These are phyloP conservation scores for Zelostemma sp. DNA, from an alignment of 1,140 invertebrate genomes.

Conservation along the genomic window DNA sequence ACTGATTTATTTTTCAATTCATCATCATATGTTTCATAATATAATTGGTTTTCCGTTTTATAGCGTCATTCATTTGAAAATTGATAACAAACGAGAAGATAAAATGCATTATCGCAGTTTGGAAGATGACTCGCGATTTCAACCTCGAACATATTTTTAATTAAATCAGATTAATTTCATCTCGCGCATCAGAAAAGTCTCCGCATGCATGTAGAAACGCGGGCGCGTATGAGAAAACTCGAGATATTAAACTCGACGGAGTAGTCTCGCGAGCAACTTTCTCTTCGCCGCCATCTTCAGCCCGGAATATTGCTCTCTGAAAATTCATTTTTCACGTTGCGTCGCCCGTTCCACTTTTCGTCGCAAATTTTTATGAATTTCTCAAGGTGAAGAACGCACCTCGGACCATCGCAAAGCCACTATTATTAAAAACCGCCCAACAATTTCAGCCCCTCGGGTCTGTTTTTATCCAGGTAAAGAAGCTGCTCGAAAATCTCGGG, in stretches of 20 bases:
- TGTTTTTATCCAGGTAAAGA: conserved; percentile 15
- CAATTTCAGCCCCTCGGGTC: conserved; percentile 8
- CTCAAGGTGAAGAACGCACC: conserved; percentile 13
- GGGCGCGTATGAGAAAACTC: conserved; percentile 12
- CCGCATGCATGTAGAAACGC: background rate
- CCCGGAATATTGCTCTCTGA: conserved; percentile 7
- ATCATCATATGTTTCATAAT: too few relatives aligned
- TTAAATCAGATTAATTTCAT: too few relatives aligned
- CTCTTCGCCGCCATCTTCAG: background rate
- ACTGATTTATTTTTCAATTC: too few relatives aligned
- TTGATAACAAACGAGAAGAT: too few relatives aligned
- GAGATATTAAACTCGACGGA: conserved; percentile 10
- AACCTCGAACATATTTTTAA: too few relatives aligned
- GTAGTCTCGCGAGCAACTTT: conserved; percentile 9
- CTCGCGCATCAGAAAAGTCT: too few relatives aligned
- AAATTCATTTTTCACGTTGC: conserved; percentile 17
- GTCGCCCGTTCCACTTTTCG: conserved; percentile 4
- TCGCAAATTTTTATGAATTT: conserved; percentile 21
- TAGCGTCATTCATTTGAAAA: too few relatives aligned
- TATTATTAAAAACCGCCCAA: conserved; percentile 13
- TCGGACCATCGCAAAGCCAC: conserved; percentile 11
- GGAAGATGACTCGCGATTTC: too few relatives aligned
- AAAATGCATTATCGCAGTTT: too few relatives aligned
- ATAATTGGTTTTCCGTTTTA: too few relatives aligned
- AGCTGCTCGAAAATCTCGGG: conserved; percentile 21